Evolutionary conservation across 2,797 vertebrate species (phyloP).

Genomic region (Anabas testudineus): DNA sequence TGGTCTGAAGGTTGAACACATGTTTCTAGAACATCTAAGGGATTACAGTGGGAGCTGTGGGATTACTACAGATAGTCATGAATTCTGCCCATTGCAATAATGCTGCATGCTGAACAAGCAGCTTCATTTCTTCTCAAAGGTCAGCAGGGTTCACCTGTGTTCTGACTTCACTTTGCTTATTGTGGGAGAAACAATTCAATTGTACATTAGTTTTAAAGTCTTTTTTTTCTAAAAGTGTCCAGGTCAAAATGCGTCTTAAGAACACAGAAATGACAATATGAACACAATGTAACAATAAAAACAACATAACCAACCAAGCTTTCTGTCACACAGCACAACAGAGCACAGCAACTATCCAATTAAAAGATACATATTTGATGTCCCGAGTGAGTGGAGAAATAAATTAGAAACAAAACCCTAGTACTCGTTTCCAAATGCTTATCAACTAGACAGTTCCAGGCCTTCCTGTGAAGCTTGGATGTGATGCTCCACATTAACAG

Average conservation of each 20-base stretch:
- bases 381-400: constrained; percentile 18
- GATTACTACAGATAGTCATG: neutral
- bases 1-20: neutral
- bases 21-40: neutral
- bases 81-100: neutral
- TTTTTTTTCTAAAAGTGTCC: constrained; percentile 2
- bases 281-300: constrained; percentile 27
- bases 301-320: constrained; percentile 14
- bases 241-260: constrained; percentile 2
- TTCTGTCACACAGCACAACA: constrained; percentile 25
- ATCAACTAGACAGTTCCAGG: neutral
- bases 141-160: neutral
- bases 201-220: neutral
- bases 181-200: neutral
- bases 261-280: constrained; percentile 27
- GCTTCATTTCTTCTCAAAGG: neutral
- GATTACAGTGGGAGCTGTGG: neutral
- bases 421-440: constrained; percentile 8
- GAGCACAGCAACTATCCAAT: constrained; percentile 26
- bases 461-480: neutral
- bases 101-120: neutral
- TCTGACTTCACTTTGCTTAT: neutral
- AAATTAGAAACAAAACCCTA: constrained; percentile 26
- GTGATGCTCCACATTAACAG: neutral
- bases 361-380: constrained; percentile 50